Conservation (phyloP, 92 coral and sea anemone genomes). For the Diadumene lineata region DNA sequence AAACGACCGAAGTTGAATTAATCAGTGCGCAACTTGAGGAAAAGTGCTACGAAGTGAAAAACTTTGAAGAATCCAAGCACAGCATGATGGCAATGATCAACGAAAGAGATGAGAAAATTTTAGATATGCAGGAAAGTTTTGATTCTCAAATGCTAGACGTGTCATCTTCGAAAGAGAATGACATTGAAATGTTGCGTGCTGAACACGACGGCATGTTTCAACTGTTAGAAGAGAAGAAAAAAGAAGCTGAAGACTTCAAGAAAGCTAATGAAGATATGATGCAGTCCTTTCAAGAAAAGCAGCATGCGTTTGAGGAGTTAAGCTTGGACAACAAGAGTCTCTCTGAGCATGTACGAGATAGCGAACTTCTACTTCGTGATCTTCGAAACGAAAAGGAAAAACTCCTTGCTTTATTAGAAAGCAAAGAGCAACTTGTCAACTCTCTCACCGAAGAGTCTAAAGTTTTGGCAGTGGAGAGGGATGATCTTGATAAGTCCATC, state of each 20-base stretch:
- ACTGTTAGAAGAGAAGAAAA: constrained; percentile 70
- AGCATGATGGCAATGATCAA: constrained; percentile 66
- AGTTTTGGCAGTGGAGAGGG: constrained; percentile 57
- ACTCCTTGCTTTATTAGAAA: constrained; percentile 56
- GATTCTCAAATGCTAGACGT: constrained; percentile 73
- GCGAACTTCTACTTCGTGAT: constrained; percentile 46
- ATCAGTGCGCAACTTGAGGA: constrained; percentile 53
- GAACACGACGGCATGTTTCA: constrained; percentile 67
- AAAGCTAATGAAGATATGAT: constrained; percentile 52
- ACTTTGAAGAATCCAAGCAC: constrained; percentile 50
- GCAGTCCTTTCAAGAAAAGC: constrained; percentile 32
- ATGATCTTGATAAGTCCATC: constrained; percentile 51
- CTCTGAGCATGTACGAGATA: constrained; percentile 44
- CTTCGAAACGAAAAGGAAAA: constrained; percentile 58
- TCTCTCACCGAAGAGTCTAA: constrained; percentile 61
- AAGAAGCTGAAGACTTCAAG: constrained; percentile 71
- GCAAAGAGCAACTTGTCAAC: constrained; percentile 47
- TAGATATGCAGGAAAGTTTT: constrained; percentile 82
- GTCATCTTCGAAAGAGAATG: constrained; percentile 57
- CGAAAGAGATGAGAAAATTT: constrained; percentile 72
- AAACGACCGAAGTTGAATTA: constrained; percentile 42
- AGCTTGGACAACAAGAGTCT: constrained; percentile 25
- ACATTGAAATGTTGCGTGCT: constrained; percentile 56
- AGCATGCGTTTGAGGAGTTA: constrained; percentile 40
- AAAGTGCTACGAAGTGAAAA: constrained; percentile 55